Percentiles rank a stretch among this genome's conserved stretches.
Evolutionary conservation across 2,888 invertebrate genomes (phyloP).

Genomic region (Conchocele bisecta): DNA sequence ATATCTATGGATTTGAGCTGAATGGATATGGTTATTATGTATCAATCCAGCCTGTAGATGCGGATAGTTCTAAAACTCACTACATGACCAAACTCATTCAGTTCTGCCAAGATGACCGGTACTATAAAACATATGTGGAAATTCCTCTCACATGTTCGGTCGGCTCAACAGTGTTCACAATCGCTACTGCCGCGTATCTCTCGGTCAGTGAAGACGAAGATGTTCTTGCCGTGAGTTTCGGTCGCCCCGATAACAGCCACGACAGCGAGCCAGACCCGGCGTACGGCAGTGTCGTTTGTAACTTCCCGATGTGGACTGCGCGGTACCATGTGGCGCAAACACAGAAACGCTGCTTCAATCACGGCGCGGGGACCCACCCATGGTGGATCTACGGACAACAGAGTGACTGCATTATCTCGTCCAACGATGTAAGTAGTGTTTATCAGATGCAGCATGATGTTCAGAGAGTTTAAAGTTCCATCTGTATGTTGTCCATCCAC

Average conservation of each 20-base stretch:
- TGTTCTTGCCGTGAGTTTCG: slow-evolving; percentile 50
- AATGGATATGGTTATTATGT: slow-evolving; percentile 53
- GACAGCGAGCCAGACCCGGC: slow-evolving; percentile 16
- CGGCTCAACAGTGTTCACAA: slow-evolving; percentile 42
- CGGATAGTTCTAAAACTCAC: slow-evolving; percentile 7
- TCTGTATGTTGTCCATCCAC: too few species aligned
- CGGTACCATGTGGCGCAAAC: slow-evolving; percentile 28
- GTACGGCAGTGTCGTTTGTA: slow-evolving; percentile 55
- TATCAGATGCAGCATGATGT: too few species aligned
- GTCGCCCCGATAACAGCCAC: background rate
- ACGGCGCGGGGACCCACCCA: slow-evolving; percentile 30
- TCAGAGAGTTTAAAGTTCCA: too few species aligned
- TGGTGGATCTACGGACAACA: slow-evolving; percentile 52
- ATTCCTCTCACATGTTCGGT: slow-evolving; percentile 70
- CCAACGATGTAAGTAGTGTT: slow-evolving; percentile 5
- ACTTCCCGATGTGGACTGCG: slow-evolving; percentile 32
- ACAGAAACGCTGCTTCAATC: slow-evolving; percentile 44
- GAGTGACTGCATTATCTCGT: background rate
- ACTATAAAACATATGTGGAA: slow-evolving; percentile 80
- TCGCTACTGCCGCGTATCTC: slow-evolving; percentile 57
- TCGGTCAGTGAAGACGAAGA: slow-evolving; percentile 1
- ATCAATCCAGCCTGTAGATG: slow-evolving; percentile 45
- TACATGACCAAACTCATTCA: slow-evolving; percentile 77
- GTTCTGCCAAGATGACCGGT: slow-evolving; percentile 75
- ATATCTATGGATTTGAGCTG: slow-evolving; percentile 54